phyloP scores from a whole-genome alignment of 2,113 vertebrate species.

The Macroglossus sobrinus region DNA sequence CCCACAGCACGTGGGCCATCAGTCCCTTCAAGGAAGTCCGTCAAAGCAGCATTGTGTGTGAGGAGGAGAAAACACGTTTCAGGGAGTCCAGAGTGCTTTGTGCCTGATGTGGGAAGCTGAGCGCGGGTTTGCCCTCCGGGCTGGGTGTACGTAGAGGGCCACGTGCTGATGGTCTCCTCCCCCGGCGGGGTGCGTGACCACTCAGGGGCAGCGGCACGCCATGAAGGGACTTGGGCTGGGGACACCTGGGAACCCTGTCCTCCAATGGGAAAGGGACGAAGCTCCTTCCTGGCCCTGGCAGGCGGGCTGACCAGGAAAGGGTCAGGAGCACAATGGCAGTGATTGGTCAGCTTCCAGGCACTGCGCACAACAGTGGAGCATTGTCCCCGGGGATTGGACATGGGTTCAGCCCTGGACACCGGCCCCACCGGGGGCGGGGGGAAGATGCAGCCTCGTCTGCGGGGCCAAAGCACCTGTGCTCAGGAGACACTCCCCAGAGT shows the following conservation, averaged over 20 bases:
- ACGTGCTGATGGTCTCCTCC: accelerated
- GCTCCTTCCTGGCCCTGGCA: accelerated
- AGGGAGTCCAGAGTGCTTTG: neutral
- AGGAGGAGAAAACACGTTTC: neutral
- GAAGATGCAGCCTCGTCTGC: accelerated
- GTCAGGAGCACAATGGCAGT: too few relatives aligned
- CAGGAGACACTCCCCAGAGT: accelerated
- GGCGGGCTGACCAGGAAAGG: too few relatives aligned
- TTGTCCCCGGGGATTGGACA: neutral
- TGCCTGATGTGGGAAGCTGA: neutral
- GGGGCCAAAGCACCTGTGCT: accelerated
- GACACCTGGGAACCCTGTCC: neutral
- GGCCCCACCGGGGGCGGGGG: neutral
- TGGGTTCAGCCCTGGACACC: neutral
- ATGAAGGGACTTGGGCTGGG: neutral
- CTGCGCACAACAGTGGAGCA: neutral
- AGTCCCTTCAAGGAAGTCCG: neutral
- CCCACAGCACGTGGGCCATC: neutral
- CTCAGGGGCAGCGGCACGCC: neutral
- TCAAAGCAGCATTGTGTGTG: neutral
- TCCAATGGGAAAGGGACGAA: accelerated
- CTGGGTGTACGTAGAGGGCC: neutral
- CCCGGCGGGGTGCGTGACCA: neutral
- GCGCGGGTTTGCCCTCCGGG: neutral
- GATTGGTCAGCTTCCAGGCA: neutral